Evolutionary conservation across 2,797 vertebrate species (phyloP).

Genomic region (Gastrophryne carolinensis): DNA sequence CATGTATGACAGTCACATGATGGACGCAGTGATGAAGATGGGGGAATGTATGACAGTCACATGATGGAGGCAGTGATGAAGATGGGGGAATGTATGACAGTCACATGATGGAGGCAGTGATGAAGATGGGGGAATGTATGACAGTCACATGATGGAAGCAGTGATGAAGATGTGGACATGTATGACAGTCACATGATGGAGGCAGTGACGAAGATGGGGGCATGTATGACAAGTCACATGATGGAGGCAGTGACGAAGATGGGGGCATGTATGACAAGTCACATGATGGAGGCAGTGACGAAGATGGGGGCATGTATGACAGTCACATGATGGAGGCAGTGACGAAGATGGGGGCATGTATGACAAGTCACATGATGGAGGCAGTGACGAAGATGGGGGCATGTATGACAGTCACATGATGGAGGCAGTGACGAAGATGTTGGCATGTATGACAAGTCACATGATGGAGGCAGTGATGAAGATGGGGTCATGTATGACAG

Average conservation of each 20-base stretch:
- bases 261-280: background rate
- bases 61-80: too few relatives aligned
- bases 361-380: background rate
- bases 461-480: background rate
- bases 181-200: background rate
- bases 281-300: background rate
- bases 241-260: background rate
- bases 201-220: background rate
- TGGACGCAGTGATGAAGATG: too few relatives aligned
- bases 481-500: too few relatives aligned
- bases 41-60: too few relatives aligned
- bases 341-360: background rate
- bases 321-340: background rate
- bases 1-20: too few relatives aligned
- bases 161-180: background rate
- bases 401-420: background rate
- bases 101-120: too few relatives aligned
- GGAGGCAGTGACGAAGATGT: background rate
- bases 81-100: too few relatives aligned
- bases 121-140: too few relatives aligned
- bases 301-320: background rate
- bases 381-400: background rate
- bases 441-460: too few relatives aligned
- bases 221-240: background rate
- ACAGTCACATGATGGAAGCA: background rate